Conservation (phyloP, 2,888 invertebrate genomes). For the Ectobius pallidus region DNA sequence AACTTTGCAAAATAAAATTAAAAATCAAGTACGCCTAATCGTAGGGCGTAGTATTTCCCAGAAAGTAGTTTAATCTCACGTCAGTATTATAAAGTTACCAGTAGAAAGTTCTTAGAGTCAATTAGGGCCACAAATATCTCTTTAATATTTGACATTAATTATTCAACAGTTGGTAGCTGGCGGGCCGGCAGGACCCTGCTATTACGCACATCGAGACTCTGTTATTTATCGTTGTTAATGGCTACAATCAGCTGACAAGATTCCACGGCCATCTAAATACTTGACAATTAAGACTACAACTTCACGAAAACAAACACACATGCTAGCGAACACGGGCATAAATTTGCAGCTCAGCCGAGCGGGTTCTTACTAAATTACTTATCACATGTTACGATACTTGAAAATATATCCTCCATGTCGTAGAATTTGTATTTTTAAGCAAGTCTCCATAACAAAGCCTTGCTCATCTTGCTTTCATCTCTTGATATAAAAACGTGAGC, state of each 20-base stretch:
- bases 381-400: no score
- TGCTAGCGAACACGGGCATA: background rate
- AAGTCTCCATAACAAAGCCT: no score
- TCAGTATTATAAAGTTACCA: no score
- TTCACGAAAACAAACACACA: background rate
- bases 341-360: no score
- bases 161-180: background rate
- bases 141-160: background rate
- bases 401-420: no score
- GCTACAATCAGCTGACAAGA: background rate
- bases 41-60: background rate
- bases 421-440: no score
- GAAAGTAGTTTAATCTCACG: background rate
- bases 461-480: no score
- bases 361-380: no score
- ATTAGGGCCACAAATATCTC: background rate
- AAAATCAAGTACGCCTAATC: no score
- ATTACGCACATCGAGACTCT: background rate
- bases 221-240: conserved; percentile 14
- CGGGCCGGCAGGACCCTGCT: background rate
- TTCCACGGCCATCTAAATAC: background rate
- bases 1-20: no score
- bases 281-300: background rate
- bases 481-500: no score
- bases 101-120: no score